phyloP scores from a whole-genome alignment of 2,888 invertebrate genomes.

The Clistopyga incitator region DNA sequence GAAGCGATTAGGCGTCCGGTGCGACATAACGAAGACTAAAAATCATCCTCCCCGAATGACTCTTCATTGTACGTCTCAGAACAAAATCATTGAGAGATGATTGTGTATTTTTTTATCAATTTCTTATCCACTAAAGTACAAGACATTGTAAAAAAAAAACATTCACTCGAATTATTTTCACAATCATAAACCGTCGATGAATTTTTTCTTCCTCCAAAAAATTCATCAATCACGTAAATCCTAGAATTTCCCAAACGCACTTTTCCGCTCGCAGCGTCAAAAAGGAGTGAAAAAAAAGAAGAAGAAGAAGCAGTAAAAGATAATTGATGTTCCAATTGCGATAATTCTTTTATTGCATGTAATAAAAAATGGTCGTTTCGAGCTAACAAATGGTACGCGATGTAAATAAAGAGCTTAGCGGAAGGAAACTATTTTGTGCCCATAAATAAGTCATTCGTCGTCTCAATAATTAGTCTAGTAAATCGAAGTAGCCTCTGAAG shows the following conservation, averaged over 20 bases:
- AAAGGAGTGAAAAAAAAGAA: too few relatives aligned
- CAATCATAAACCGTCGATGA: too few relatives aligned
- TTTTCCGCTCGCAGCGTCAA: too few relatives aligned
- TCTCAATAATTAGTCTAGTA: not conserved
- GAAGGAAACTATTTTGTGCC: conserved; percentile 10
- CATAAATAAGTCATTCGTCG: not conserved
- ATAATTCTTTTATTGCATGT: not conserved
- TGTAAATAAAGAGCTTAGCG: not conserved
- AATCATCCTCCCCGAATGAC: conserved; percentile 5
- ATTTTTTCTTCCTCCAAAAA: too few relatives aligned
- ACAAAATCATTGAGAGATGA: not conserved
- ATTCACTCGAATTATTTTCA: too few relatives aligned
- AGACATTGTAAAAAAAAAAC: too few relatives aligned
- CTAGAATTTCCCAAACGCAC: too few relatives aligned
- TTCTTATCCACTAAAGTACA: too few relatives aligned
- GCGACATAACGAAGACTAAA: not conserved
- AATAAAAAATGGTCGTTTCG: conserved; percentile 6
- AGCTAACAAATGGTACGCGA: not conserved
- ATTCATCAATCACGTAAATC: too few relatives aligned
- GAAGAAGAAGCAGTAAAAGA: too few relatives aligned
- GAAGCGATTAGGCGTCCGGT: not conserved
- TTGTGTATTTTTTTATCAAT: too few relatives aligned
- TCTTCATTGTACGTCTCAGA: not conserved
- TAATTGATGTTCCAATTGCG: not conserved
- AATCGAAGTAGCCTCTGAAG: not conserved